A percentile compares a stretch with the other conserved stretches of the same genome.
These are phyloP conservation scores for Hydroisotoma schaefferi DNA, from an alignment of 2,888 invertebrate genomes.

Conservation along the genomic window DNA sequence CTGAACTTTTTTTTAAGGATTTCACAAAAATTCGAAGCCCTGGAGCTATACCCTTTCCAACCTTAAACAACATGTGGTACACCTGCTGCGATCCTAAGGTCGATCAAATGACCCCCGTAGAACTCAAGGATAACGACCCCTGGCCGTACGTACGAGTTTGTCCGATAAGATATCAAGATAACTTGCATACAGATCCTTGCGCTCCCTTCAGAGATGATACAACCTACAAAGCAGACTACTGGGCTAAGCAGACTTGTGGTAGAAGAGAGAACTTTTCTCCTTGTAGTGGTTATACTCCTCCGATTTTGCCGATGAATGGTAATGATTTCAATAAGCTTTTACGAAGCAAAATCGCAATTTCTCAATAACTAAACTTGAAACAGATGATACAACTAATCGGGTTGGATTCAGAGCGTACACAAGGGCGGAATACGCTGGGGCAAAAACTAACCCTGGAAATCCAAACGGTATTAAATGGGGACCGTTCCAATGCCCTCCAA, in stretches of 20 bases:
- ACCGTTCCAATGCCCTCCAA: conserved; percentile 32
- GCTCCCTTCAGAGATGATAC: conserved; percentile 43
- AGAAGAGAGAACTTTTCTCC: conserved; percentile 29
- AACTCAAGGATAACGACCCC: conserved; percentile 44
- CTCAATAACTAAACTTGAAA: conserved; percentile 2
- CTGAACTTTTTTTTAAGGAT: not conserved
- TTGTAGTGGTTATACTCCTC: conserved; percentile 23
- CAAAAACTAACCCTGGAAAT: conserved; percentile 37
- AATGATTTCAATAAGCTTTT: not conserved
- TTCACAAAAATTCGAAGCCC: conserved; percentile 12
- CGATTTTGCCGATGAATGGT: conserved; percentile 38
- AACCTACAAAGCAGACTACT: conserved; percentile 38
- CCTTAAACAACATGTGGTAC: conserved; percentile 40
- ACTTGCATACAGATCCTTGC: conserved; percentile 42
- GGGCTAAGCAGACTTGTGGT: conserved; percentile 29
- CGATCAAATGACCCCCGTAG: conserved; percentile 38
- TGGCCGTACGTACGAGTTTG: conserved; percentile 41
- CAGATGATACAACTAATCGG: conserved; percentile 42
- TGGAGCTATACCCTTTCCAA: conserved; percentile 43
- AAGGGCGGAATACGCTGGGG: conserved; percentile 18
- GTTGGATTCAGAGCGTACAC: conserved; percentile 35
- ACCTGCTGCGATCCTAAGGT: conserved; percentile 42
- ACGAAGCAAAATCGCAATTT: no score
- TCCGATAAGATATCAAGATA: conserved; percentile 38
- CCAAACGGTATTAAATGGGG: conserved; percentile 43